Evolutionary conservation across 2,113 vertebrate genomes (phyloP).

Genomic region (Pedetes capensis): DNA sequence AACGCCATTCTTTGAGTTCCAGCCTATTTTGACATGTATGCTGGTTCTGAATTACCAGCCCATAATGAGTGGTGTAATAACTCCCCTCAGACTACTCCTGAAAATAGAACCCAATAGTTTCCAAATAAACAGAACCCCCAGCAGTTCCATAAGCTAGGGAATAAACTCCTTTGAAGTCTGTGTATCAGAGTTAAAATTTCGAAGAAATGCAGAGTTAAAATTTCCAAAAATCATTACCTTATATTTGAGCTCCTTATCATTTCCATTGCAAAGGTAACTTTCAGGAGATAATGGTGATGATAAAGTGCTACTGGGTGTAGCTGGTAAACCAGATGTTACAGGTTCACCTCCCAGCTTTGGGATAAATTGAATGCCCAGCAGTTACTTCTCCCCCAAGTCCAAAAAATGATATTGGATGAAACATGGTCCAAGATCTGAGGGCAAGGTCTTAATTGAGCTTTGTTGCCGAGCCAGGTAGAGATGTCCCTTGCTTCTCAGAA

Average conservation of each 20-base stretch:
- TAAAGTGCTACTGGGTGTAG: neutral
- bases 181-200: neutral
- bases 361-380: neutral
- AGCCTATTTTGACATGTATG: neutral
- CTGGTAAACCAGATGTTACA: neutral
- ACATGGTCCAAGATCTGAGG: neutral
- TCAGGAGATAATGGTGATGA: neutral
- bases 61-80: neutral
- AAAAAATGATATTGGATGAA: neutral
- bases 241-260: conserved; percentile 1
- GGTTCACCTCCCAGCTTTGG: neutral
- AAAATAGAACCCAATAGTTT: neutral
- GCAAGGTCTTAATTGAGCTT: neutral
- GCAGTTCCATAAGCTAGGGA: neutral
- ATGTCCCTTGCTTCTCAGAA: neutral
- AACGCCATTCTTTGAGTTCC: neutral
- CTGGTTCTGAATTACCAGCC: neutral
- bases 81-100: neutral
- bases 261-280: neutral
- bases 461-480: neutral
- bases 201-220: neutral
- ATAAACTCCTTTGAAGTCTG: neutral
- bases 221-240: conserved; percentile 9
- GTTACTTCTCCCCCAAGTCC: neutral
- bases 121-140: conserved; percentile 29